A percentile compares a stretch with the other conserved stretches of the same genome.
These are phyloP conservation scores for Gryon sp. DNA, from an alignment of 1,140 invertebrate genomes.

Conservation along the genomic window DNA sequence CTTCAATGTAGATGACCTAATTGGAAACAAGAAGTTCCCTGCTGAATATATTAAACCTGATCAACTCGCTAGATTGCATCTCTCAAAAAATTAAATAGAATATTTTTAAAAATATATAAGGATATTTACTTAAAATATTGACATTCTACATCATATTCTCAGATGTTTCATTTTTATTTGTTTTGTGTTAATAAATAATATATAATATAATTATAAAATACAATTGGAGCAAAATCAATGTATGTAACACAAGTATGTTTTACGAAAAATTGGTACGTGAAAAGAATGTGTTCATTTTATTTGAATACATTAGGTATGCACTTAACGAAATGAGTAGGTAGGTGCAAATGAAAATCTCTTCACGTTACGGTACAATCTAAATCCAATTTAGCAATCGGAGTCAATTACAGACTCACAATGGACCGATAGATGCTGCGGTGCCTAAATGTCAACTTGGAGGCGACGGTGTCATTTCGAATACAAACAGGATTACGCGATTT, in stretches of 20 bases:
- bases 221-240: no score
- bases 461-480: conserved; percentile 78
- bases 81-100: conserved; percentile 26
- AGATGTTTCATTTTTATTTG: no score
- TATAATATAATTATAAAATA: no score
- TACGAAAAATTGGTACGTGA: neutral
- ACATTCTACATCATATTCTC: no score
- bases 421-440: conserved; percentile 65
- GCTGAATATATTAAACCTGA: conserved; percentile 55
- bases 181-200: no score
- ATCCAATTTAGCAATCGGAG: conserved; percentile 80
- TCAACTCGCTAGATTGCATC: conserved; percentile 39
- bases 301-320: conserved; percentile 63
- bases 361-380: conserved; percentile 72
- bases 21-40: conserved; percentile 57
- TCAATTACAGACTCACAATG: conserved; percentile 78
- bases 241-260: no score
- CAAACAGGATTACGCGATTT: conserved; percentile 79
- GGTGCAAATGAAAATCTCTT: conserved; percentile 67
- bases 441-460: conserved; percentile 77
- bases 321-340: conserved; percentile 75
- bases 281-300: neutral
- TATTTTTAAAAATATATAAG: no score
- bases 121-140: no score
- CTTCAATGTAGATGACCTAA: conserved; percentile 62